A percentile compares a stretch with the other conserved stretches of the same genome.
phyloP scores from a whole-genome alignment of 2,797 vertebrate species.

The Phoeniculus purpureus region DNA sequence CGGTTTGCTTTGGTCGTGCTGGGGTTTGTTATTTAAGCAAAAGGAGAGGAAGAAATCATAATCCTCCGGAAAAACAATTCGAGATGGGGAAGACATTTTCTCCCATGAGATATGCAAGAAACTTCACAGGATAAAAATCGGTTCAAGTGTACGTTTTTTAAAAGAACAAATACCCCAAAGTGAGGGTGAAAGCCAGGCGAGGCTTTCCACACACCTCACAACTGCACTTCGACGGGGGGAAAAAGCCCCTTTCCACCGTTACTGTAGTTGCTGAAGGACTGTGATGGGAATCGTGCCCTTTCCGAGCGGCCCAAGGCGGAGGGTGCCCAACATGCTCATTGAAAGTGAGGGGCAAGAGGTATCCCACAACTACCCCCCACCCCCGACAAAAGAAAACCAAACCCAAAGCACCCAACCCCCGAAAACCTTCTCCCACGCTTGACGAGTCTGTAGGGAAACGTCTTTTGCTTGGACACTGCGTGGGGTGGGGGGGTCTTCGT shows the following conservation, averaged over 20 bases:
- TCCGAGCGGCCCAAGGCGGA: not conserved
- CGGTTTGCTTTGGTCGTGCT: not conserved
- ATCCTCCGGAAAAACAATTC: not conserved
- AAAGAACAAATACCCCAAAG: not conserved
- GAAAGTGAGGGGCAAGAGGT: not conserved
- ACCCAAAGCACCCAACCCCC: not conserved
- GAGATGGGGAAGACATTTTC: not conserved
- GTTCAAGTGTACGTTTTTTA: not conserved
- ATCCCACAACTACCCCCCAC: not conserved
- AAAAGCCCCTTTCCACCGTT: not conserved
- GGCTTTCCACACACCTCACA: not conserved
- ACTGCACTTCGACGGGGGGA: not conserved
- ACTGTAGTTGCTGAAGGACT: not conserved
- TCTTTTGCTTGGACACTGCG: not conserved
- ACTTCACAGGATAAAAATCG: not conserved
- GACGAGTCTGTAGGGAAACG: accelerated
- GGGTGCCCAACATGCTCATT: not conserved
- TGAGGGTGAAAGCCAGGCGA: not conserved
- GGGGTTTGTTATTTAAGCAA: not conserved
- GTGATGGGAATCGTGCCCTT: not conserved
- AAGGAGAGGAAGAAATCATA: not conserved
- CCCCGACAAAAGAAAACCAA: not conserved
- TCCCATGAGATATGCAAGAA: not conserved
- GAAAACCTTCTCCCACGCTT: not conserved
- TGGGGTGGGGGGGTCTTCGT: not conserved